Evolutionary conservation across 1,140 invertebrate species (phyloP), one percentile per base, ranked within the genome.

Genomic region (Lordiphosa clarofinis): DNA sequence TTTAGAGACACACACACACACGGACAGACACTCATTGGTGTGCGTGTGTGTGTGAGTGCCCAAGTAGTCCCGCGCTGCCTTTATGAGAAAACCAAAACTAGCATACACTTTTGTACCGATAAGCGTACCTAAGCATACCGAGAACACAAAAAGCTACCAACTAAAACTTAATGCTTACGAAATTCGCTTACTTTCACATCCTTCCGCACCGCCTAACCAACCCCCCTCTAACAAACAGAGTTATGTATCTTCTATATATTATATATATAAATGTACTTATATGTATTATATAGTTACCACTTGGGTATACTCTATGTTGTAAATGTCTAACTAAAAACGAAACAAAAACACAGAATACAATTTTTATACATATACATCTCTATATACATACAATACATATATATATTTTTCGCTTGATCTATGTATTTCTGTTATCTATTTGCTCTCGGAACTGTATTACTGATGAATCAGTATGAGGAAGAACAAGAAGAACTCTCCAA

Each of bases 71-170:
- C 76, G 68, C 78, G 76, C 76, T 81, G 76, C 76, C 76, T 81
- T 81, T 84, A 46, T 12, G 31, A 42, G 10, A 19, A 38, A 43
- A 43, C 19, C 40, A 21, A 43, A 43, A 81, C 76, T 82, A 76
- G 78, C 76, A 76, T 84, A 84, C 59, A 31, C 74, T 78, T 65
- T 84, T 84, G 76, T 82, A 82, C 76, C 76, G 73, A 68, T 82
- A 64, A 76, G 76, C 78, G 68, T 76, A 76, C 73, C 78, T 84
- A 73, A 82, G 35, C 56, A 39, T 28, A 53, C 38, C 4, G 37
- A 52, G 37, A 39, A 15, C n/a, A 21, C 6, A 50, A 52, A 42
- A 10, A 19, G 49, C 66, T 53, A 70, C 59, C 56, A 65, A 62
- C 56, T 47, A 43, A 53, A 46, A 13, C 47, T 13, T 31, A 52